Evolutionary conservation across 1,140 invertebrate species (phyloP), one percentile per base, ranked within the genome.

Genomic region (Apis florea): DNA sequence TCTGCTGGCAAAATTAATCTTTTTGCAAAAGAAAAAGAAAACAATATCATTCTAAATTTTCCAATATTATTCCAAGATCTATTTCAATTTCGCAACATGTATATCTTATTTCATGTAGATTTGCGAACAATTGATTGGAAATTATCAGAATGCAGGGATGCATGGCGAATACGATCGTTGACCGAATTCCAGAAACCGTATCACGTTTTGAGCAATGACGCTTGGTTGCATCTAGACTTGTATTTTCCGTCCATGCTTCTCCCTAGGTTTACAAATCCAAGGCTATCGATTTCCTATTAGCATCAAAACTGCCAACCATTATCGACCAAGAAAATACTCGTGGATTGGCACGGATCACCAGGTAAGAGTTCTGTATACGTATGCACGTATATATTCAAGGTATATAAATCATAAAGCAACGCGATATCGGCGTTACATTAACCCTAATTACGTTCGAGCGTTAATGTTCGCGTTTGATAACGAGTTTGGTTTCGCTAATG

Each of bases 281-380:
- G n/a, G 61, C 40, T 74, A 80, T 80, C 73, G 79, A 76, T 82
- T 82, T 82, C 79, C 72, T 76, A 82, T 76, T 75, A 82, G 64
- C 56, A 69, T 76, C 66, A 61, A 56, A 69, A 76, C 72, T 73
- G 54, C 47, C 47, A 24, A 21, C 64, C 5, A 73, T 68, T 80
- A 74, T 73, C 49, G 63, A 72, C 66, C 73, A 59, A 68, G 73
- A 69, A 67, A 66, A 71, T 64, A 21, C 73, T 63, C 73, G 70
- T 19, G 26, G 47, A 63, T 15, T n/a, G 21, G 51, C 9, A 1
- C 26, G 64, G 64, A 63, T 76, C 26, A 77, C 2, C 54, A 64
- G 19, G 26, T 75, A 68, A 81, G 63, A 81, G 47, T 76, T 73
- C 13, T n/a, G 51, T 40, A 49, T 9, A 21, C 4, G 13, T 3